Percentiles rank a stretch among this genome's conserved stretches.
phyloP scores from a whole-genome alignment of 1,140 invertebrate species.

The Zaprionus tsacasi region DNA sequence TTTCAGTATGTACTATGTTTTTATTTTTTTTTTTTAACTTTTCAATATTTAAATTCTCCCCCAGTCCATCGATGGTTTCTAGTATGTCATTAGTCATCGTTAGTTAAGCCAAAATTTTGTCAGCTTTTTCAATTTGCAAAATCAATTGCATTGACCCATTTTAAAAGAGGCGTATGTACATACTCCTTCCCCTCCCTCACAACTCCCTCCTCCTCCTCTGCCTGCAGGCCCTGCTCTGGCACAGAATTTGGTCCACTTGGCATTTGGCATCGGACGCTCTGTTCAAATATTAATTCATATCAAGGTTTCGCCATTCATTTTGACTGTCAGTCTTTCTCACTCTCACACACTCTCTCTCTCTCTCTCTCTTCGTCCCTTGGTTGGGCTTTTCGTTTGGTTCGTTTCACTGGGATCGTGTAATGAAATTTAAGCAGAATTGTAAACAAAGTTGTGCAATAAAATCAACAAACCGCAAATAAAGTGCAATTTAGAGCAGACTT shows the following conservation, averaged over 20 bases:
- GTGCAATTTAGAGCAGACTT: conserved; percentile 58
- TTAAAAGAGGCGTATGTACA: not conserved
- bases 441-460: conserved; percentile 73
- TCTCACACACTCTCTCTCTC: not conserved
- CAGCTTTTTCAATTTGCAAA: conserved; percentile 1
- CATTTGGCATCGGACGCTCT: conserved; percentile 44
- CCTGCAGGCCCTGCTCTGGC: not conserved
- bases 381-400: conserved; percentile 41
- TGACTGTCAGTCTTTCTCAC: conserved; percentile 16
- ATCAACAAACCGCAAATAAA: conserved; percentile 71
- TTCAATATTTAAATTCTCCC: no score
- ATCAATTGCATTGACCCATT: conserved; percentile 26
- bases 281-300: conserved; percentile 82
- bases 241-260: conserved; percentile 53
- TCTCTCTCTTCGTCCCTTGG: conserved; percentile 9
- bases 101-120: not conserved
- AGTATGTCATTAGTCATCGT: not conserved
- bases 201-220: not conserved
- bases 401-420: conserved; percentile 66
- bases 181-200: no score
- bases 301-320: conserved; percentile 78
- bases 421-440: conserved; percentile 79
- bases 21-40: no score
- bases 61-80: no score
- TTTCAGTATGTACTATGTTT: no score